Evolutionary conservation across 2,888 invertebrate genomes (phyloP).

Genomic region (Eilema caniola): DNA sequence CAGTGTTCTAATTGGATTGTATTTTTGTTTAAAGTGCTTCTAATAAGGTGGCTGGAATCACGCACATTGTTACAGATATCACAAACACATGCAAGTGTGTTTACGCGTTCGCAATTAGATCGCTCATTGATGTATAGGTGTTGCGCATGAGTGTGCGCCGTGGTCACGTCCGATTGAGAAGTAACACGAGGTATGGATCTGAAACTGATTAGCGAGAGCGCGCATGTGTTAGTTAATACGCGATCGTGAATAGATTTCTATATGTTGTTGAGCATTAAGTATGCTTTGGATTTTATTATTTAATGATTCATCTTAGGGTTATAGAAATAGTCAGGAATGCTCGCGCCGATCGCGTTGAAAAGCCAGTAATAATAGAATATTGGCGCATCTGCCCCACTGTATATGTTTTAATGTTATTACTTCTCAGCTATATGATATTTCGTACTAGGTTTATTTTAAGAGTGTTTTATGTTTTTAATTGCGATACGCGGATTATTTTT

Average conservation of each 20-base stretch:
- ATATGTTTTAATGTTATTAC: conserved; percentile 85
- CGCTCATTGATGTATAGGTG: conserved; percentile 81
- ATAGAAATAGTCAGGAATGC: conserved; percentile 86
- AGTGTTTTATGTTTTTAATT: conserved; percentile 85
- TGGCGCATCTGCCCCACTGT: conserved; percentile 84
- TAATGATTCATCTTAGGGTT: conserved; percentile 87
- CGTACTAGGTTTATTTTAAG: conserved; percentile 79
- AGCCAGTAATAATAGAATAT: conserved; percentile 86
- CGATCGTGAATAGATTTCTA: conserved; percentile 77
- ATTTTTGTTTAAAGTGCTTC: conserved; percentile 83
- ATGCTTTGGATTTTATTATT: conserved; percentile 86
- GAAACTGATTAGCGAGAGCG: conserved; percentile 82
- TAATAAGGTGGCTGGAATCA: conserved; percentile 79
- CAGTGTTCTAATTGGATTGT: conserved; percentile 84
- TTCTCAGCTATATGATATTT: conserved; percentile 77
- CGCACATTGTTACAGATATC: conserved; percentile 80
- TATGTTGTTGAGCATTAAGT: conserved; percentile 84
- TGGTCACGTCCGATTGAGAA: conserved; percentile 72
- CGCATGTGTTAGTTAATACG: conserved; percentile 78
- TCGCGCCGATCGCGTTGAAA: conserved; percentile 82
- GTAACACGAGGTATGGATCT: conserved; percentile 77
- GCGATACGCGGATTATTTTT: conserved; percentile 80
- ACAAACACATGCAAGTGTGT: conserved; percentile 80
- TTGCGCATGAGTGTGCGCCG: conserved; percentile 61
- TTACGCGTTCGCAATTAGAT: conserved; percentile 84